Base-by-base conservation (phyloP, 2,113 vertebrate species). In the Fregetta grallaria region DNA sequence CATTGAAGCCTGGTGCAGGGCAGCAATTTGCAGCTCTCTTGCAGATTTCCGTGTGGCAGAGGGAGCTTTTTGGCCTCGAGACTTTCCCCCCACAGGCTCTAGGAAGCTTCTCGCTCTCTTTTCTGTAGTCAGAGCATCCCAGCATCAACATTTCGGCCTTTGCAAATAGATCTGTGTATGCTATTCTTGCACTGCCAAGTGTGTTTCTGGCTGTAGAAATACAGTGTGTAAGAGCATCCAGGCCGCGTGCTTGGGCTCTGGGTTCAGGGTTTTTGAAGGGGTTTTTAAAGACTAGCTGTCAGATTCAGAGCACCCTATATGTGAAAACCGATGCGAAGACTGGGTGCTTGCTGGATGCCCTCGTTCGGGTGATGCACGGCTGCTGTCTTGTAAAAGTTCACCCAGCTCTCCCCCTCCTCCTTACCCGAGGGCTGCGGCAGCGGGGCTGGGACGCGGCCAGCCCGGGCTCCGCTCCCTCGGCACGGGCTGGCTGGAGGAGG, bases 281-380 rank as follows among this genome's bases (percentile, higher is more conserved):
- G 2, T 14, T 71, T 71, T 45, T n/a, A 16, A 34, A 52, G 15
- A 12, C 6, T 38, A 6, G 22, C 27, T 21, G 6, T 26, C 17
- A 1, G 21, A 5, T 25, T 62, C 11, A 1, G 59, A 66, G 70
- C 73, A 47, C 29, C 63, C 50, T 9, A 3, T 1, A 0, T 0
- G 2, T 3, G 25, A 15, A 42, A 32, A 26, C 8, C 3, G 11
- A 4, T 1, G 62, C 2, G 23, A 58, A n/a, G 53, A 32, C 29
- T 1, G 27, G 53, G 17, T 14, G 7, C 40, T 77, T 6, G 1
- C 58, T 2, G 3, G 17, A 1, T 40, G 67, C 32, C 30, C 50
- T 62, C 1, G 0, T 8, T 47, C 32, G 9, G 47, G 29, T 16
- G 6, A 8, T 1, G 21, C 7, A 2, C 5, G 16, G 38, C 74